Evolutionary conservation across 2,797 vertebrate genomes (phyloP).

Genomic region (Synanceia verrucosa): DNA sequence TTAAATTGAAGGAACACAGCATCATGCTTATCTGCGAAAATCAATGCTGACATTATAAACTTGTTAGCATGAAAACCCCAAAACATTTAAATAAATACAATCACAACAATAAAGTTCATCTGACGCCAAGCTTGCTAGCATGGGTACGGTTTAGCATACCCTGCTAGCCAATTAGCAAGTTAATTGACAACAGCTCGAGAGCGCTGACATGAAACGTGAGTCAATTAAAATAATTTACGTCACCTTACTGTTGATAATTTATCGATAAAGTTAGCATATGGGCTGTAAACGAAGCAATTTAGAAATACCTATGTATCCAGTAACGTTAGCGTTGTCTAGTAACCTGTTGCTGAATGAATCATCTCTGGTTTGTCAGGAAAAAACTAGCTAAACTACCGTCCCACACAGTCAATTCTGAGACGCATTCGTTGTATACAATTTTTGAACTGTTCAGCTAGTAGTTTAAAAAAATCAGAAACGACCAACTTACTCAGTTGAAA

Average conservation of each 20-base stretch:
- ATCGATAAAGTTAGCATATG: neutral
- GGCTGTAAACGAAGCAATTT: rapidly evolving
- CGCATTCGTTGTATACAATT: rapidly evolving
- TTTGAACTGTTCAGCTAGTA: rapidly evolving
- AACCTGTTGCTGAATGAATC: neutral
- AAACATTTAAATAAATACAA: rapidly evolving
- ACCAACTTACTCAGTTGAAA: conserved; percentile 58
- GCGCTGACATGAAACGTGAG: conserved; percentile 1
- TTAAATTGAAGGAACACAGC: neutral
- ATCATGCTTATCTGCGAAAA: neutral
- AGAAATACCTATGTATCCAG: rapidly evolving
- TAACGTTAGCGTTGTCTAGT: too few relatives aligned
- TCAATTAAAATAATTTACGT: conserved; percentile 26
- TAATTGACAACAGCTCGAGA: conserved; percentile 67
- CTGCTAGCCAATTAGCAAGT: conserved; percentile 53
- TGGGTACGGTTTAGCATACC: neutral
- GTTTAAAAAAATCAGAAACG: neutral
- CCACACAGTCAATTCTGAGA: neutral
- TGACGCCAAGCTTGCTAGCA: neutral
- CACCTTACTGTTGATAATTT: neutral
- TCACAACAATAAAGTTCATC: neutral
- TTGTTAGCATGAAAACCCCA: neutral
- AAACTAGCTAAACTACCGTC: conserved; percentile 5
- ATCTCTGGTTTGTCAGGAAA: neutral
- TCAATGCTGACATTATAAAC: neutral